Base-by-base conservation (phyloP, 2,888 invertebrate species). In the Heteromyza rotundicornis region DNA sequence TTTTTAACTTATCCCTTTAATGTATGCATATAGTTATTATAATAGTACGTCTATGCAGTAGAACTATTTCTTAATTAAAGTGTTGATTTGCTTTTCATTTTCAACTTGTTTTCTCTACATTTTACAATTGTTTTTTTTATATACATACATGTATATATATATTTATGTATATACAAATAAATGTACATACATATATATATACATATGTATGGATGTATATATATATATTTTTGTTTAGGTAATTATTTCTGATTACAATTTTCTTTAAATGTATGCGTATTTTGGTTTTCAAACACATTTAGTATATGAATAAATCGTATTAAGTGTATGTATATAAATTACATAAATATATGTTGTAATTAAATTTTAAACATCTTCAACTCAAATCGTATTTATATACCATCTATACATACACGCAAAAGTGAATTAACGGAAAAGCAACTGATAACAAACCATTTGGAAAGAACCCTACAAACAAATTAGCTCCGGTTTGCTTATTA, bases 1-100 rank as follows among this genome's bases (percentile, higher is more conserved):
- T 70, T 66, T 72, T 73, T 70, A 69, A 68, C 69, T 66, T 61
- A 70, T 72, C 69, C 72, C 71, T 67, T 73, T 72, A 61, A 63
- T 57, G 20, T 62, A 57, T 64, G 35, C 49, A 62, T 65, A 63
- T 65, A 63, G 64, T 57, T 64, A n/a, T n/a, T n/a, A 52, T 57
- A 40, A n/a, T 40, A 40, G 20, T 69, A 61, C 68, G 59, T 65
- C 63, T 66, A 65, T 67, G 64, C 66, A 72, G 47, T 20, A 68
- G 62, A 70, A 64, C 70, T 70, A 70, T 74, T 67, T 70, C 68
- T 70, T 70, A 72, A 69, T 74, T 77, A 70, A 65, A 65, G 53
- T 59, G 55, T 63, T 67, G 67, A 66, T 70, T 69, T 67, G 54
- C 50, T 58, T 58, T 56, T 64, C 47, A 47, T 19, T 19, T 40